Conservation (phyloP, 2,113 vertebrate genomes). For the Cisticola juncidis region DNA sequence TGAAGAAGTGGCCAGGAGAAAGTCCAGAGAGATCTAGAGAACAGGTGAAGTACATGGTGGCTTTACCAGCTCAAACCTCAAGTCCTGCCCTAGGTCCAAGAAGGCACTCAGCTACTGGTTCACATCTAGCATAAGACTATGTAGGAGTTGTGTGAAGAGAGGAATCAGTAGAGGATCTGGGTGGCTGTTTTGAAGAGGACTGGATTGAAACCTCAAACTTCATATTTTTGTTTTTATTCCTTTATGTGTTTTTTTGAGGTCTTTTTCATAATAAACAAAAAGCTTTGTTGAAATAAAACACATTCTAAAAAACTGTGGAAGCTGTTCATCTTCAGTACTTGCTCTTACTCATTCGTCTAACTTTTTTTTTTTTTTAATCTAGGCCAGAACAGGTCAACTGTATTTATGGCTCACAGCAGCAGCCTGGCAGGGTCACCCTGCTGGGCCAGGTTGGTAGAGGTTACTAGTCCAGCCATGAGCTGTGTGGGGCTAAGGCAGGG, state of each 20-base stretch:
- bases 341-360: neutral
- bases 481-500: neutral
- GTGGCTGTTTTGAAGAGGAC: neutral
- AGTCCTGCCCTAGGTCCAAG: neutral
- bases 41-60: too few species aligned
- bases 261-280: neutral
- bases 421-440: neutral
- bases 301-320: neutral
- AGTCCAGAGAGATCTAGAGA: neutral
- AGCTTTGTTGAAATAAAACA: neutral
- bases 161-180: neutral
- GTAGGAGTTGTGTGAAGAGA: neutral
- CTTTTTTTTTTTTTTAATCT: neutral
- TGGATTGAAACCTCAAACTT: neutral
- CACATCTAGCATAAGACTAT: neutral
- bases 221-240: neutral
- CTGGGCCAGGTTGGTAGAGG: neutral
- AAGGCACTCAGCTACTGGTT: neutral
- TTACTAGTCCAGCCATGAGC: fast-evolving
- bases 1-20: neutral
- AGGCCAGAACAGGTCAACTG: neutral
- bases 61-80: neutral
- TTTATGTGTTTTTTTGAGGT: neutral
- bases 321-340: neutral
- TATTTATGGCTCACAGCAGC: neutral